Evolutionary conservation across 2,113 vertebrate genomes (phyloP).

Genomic region (Colistium nudipinnis): DNA sequence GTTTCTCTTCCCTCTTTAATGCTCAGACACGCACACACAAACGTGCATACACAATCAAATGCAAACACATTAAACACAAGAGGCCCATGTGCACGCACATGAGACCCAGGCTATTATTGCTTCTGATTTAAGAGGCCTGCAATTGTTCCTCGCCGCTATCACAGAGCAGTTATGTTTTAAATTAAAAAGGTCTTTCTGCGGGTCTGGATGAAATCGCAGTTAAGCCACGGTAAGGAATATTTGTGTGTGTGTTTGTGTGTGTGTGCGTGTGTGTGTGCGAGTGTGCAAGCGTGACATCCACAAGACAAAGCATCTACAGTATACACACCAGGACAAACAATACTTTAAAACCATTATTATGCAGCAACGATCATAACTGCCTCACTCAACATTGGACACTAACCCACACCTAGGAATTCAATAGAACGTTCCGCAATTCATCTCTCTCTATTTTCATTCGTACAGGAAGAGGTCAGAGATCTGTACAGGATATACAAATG

Average conservation of each 20-base stretch:
- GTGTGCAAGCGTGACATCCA: not conserved
- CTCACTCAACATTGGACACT: no score
- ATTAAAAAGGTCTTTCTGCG: conserved; percentile 33
- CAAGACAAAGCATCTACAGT: no score
- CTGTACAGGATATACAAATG: no score
- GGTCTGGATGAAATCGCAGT: conserved; percentile 33
- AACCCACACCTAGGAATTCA: no score
- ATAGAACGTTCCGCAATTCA: no score
- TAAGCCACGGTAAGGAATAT: no score
- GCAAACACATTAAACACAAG: conserved; percentile 26
- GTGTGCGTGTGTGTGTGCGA: conserved; percentile 6
- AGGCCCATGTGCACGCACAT: conserved; percentile 9
- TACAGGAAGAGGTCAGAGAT: no score
- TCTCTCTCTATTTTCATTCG: no score
- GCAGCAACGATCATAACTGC: no score
- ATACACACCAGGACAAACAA: no score
- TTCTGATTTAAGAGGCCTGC: conserved; percentile 27
- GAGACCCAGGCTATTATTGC: conserved; percentile 15
- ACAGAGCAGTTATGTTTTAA: conserved; percentile 36
- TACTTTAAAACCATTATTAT: no score
- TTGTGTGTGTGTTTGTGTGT: conserved; percentile 3
- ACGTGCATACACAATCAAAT: conserved; percentile 25
- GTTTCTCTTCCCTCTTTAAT: conserved; percentile 41
- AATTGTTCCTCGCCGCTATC: conserved; percentile 40
- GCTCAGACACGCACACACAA: conserved; percentile 38